phyloP scores from a whole-genome alignment of 2,888 invertebrate genomes.

The Agrotis clavis region DNA sequence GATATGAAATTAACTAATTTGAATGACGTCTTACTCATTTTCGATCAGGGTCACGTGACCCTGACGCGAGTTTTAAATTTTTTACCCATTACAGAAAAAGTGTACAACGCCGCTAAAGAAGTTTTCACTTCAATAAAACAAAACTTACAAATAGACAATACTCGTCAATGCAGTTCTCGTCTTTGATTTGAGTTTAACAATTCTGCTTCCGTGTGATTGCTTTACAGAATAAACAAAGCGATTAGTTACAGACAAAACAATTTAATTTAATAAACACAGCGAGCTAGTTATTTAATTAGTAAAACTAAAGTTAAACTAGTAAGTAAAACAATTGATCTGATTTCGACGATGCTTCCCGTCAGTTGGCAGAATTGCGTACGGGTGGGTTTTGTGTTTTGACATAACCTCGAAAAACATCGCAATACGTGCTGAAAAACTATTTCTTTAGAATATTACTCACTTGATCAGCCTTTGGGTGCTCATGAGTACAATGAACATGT shows the following conservation, averaged over 20 bases:
- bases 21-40: too few species aligned
- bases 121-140: too few species aligned
- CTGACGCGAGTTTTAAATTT: too few species aligned
- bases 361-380: constrained; percentile 1
- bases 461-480: constrained; percentile 93
- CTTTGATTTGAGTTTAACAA: constrained; percentile 6
- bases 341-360: not conserved
- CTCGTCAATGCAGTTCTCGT: not conserved
- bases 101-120: too few species aligned
- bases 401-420: constrained; percentile 63
- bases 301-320: constrained; percentile 30
- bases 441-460: constrained; percentile 83
- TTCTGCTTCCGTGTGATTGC: not conserved
- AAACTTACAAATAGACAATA: constrained; percentile 40
- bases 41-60: too few species aligned
- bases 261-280: constrained; percentile 25
- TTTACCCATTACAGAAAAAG: too few species aligned
- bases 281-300: constrained; percentile 31
- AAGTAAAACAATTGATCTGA: constrained; percentile 42
- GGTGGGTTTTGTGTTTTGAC: constrained; percentile 22
- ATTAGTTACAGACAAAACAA: constrained; percentile 14
- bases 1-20: too few species aligned
- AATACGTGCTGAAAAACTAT: constrained; percentile 35
- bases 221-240: constrained; percentile 39
- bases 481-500: constrained; percentile 91